A percentile compares a stretch with the other conserved stretches of the same genome.
Evolutionary conservation across 1,140 invertebrate genomes (phyloP).

Genomic region (Patella vulgata): DNA sequence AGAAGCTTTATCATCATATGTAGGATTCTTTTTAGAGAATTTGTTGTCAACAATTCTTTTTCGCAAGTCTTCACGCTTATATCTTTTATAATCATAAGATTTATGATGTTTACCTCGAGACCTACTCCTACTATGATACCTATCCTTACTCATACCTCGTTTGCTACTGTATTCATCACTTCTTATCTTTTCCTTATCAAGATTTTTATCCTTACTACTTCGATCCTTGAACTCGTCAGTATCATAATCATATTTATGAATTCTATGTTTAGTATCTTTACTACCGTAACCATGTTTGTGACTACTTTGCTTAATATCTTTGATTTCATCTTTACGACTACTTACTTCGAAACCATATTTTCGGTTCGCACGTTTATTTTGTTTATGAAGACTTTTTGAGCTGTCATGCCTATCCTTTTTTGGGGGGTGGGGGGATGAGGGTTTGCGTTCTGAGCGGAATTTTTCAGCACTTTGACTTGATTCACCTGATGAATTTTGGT

Average conservation of each 20-base stretch:
- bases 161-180: background rate
- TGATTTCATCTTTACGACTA: too few relatives aligned
- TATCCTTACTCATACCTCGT: slow-evolving; percentile 17
- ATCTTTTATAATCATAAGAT: too few relatives aligned
- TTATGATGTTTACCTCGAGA: slow-evolving; percentile 3
- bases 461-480: slow-evolving; percentile 16
- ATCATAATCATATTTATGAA: slow-evolving; percentile 2
- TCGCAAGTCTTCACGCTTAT: too few relatives aligned
- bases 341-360: background rate
- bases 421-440: background rate
- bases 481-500: background rate
- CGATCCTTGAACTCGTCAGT: background rate
- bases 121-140: background rate
- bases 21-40: background rate
- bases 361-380: background rate
- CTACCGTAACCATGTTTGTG: slow-evolving; percentile 8
- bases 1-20: background rate
- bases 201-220: slow-evolving; percentile 1
- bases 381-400: too few relatives aligned
- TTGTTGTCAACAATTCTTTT: too few relatives aligned
- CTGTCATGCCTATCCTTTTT: slow-evolving; percentile 10
- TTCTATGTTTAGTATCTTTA: background rate
- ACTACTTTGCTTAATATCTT: slow-evolving; percentile 17
- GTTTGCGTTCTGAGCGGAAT: background rate
- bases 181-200: background rate